Evolutionary conservation across 2,888 invertebrate species (phyloP).

Genomic region (Zygaena filipendulae): DNA sequence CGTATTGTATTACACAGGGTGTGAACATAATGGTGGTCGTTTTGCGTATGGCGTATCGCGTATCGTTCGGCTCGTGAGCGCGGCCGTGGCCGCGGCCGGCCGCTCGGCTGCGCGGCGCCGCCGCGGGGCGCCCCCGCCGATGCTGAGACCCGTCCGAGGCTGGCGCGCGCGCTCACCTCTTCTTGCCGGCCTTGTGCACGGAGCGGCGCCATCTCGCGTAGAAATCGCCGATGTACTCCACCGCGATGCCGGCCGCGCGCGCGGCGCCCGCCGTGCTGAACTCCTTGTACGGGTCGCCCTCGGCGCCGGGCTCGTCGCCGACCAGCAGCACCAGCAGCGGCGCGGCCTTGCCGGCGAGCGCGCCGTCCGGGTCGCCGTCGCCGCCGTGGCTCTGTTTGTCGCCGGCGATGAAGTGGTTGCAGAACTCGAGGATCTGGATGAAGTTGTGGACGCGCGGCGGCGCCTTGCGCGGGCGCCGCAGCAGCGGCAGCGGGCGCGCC

Average conservation of each 20-base stretch:
- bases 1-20: too few relatives aligned
- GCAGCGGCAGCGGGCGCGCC: conserved; percentile 73
- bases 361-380: conserved; percentile 41
- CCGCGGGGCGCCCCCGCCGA: too few relatives aligned
- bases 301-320: conserved; percentile 58
- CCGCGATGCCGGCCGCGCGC: conserved; percentile 81
- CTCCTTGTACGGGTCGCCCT: conserved; percentile 68
- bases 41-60: too few relatives aligned
- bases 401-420: conserved; percentile 74
- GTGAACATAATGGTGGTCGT: too few relatives aligned
- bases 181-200: conserved; percentile 54
- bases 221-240: conserved; percentile 86
- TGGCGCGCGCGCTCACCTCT: too few relatives aligned
- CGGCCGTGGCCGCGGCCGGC: too few relatives aligned
- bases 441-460: conserved; percentile 71
- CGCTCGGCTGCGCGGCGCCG: too few relatives aligned
- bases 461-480: conserved; percentile 51
- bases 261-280: conserved; percentile 83
- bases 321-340: conserved; percentile 82
- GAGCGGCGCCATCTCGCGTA: conserved; percentile 87
- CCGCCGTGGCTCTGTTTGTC: conserved; percentile 42
- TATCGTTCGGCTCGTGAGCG: too few relatives aligned
- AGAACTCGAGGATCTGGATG: conserved; percentile 86
- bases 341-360: conserved; percentile 40
- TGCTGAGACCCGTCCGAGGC: too few relatives aligned